These are phyloP conservation scores for Centropristis striata DNA, from an alignment of 2,113 vertebrate species.

Conservation along the genomic window DNA sequence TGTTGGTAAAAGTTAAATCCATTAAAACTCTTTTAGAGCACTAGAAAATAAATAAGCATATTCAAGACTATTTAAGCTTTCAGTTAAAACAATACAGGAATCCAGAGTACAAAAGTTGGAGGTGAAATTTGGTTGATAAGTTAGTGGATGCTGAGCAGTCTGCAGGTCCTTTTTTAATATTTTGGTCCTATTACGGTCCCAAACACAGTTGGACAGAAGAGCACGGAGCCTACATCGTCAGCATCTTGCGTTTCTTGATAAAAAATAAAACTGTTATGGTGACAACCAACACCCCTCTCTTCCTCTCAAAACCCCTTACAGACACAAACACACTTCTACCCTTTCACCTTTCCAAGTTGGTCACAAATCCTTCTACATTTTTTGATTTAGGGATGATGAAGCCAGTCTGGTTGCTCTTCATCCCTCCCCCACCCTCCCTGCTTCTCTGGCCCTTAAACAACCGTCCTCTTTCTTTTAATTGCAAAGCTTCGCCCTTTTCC, in stretches of 20 bases:
- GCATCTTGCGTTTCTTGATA: conserved; percentile 59
- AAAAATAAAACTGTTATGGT: conserved; percentile 56
- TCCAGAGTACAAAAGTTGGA: conserved; percentile 73
- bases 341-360: conserved; percentile 53
- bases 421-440: conserved; percentile 23
- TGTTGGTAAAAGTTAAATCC: conserved; percentile 45
- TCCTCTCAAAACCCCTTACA: conserved; percentile 48
- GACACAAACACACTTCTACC: conserved; percentile 67
- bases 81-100: conserved; percentile 59
- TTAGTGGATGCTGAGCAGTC: conserved; percentile 53
- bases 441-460: conserved; percentile 40
- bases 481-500: conserved; percentile 69
- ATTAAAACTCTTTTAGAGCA: conserved; percentile 55
- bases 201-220: conserved; percentile 61
- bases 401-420: conserved; percentile 30
- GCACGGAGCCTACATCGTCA: conserved; percentile 57
- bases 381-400: conserved; percentile 34
- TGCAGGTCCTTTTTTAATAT: conserved; percentile 47
- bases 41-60: conserved; percentile 70
- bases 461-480: conserved; percentile 49
- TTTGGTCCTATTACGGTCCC: conserved; percentile 64
- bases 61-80: conserved; percentile 74
- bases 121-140: conserved; percentile 64
- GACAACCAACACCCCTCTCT: conserved; percentile 53
- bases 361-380: conserved; percentile 65